Evolutionary conservation across 2,888 invertebrate species (phyloP).

Genomic region (Leptinotarsa tumamoca): DNA sequence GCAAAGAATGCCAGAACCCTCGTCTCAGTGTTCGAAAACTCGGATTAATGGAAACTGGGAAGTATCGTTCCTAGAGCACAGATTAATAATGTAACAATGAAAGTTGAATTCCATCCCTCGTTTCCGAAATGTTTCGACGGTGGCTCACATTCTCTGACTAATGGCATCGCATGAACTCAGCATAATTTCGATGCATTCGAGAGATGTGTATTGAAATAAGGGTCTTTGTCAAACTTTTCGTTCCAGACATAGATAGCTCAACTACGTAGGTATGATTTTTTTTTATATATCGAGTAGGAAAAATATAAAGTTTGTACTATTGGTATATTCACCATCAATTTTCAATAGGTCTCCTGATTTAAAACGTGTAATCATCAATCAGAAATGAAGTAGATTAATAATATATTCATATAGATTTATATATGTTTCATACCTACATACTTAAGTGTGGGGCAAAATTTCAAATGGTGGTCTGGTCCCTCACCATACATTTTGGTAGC

Average conservation of each 20-base stretch:
- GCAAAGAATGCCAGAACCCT: slow-evolving; percentile 20
- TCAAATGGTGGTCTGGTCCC: too few relatives aligned
- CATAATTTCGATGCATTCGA: slow-evolving; percentile 59
- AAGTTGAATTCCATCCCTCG: slow-evolving; percentile 60
- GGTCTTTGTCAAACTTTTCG: slow-evolving; percentile 17
- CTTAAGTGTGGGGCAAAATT: too few relatives aligned
- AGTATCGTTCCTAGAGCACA: slow-evolving; percentile 46
- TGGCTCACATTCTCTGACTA: slow-evolving; percentile 64
- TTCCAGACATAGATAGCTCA: neutral
- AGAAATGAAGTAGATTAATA: too few relatives aligned
- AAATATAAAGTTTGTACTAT: too few relatives aligned
- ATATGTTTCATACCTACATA: too few relatives aligned
- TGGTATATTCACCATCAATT: too few relatives aligned
- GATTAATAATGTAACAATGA: slow-evolving; percentile 65
- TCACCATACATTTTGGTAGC: too few relatives aligned
- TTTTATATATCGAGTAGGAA: too few relatives aligned
- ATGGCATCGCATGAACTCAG: slow-evolving; percentile 65
- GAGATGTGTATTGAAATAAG: slow-evolving; percentile 43
- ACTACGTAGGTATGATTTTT: too few relatives aligned
- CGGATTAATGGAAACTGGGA: slow-evolving; percentile 27
- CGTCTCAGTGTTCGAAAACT: slow-evolving; percentile 19
- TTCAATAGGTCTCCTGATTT: too few relatives aligned
- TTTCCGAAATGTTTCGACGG: slow-evolving; percentile 60
- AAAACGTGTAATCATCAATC: too few relatives aligned
- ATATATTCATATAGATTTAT: too few relatives aligned